Percentiles rank a stretch among this genome's conserved stretches.
Conservation (phyloP, 2,888 invertebrate genomes). For the Tetranychus truncatus region DNA sequence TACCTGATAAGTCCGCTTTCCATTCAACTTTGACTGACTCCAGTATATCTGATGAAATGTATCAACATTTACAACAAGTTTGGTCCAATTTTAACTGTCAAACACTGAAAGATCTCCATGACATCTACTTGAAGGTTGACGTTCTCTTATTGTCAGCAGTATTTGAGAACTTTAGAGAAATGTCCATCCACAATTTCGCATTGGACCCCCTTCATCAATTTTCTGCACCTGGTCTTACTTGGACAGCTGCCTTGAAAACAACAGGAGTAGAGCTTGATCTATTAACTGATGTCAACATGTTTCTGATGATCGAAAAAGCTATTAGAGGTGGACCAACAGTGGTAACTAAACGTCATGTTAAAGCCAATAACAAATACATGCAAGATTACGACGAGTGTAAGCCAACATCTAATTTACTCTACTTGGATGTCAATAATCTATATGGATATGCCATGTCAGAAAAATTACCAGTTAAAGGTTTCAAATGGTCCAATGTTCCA, state of each 20-base stretch:
- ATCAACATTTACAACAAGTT: neutral
- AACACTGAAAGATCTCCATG: too few species aligned
- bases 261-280: neutral
- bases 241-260: neutral
- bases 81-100: neutral
- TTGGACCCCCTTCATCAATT: too few species aligned
- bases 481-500: constrained; percentile 13
- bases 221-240: too few species aligned
- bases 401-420: constrained; percentile 21
- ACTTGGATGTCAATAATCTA: constrained; percentile 23
- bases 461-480: constrained; percentile 15
- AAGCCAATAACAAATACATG: constrained; percentile 12
- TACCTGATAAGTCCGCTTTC: neutral
- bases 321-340: constrained; percentile 2
- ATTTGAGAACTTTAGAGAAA: neutral
- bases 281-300: neutral
- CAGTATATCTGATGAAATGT: neutral
- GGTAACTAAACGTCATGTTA: neutral
- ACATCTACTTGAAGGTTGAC: too few species aligned
- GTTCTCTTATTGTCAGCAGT: neutral
- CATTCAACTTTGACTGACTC: neutral
- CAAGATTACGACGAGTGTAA: neutral
- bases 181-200: too few species aligned
- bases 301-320: neutral
- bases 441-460: neutral